These are phyloP conservation scores for Orientallactaga sibirica DNA, from an alignment of 2,797 vertebrate species.

Conservation along the genomic window DNA sequence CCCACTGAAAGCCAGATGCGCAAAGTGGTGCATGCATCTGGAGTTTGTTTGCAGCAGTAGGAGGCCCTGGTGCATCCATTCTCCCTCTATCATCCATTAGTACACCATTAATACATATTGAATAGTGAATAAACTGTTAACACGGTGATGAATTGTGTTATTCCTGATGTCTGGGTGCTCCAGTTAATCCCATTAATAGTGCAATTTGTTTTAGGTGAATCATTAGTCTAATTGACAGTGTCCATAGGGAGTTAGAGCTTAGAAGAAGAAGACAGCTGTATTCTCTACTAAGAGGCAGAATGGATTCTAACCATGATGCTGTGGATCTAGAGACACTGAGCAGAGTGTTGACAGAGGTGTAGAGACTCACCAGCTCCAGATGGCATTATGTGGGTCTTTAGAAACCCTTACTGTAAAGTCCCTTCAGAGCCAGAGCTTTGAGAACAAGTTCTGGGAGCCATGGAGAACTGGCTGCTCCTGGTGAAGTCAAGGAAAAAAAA, in stretches of 20 bases:
- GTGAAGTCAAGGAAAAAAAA: background rate
- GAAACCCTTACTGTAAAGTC: background rate
- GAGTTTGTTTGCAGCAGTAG: too few relatives aligned
- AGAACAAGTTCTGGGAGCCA: conserved; percentile 31
- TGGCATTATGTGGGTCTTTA: conserved; percentile 12
- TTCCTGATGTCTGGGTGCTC: conserved; percentile 1
- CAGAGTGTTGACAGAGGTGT: background rate
- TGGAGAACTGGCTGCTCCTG: background rate
- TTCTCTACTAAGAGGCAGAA: background rate
- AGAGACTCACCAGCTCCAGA: background rate
- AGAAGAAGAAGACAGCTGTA: conserved; percentile 12
- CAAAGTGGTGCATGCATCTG: too few relatives aligned
- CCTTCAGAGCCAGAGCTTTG: background rate
- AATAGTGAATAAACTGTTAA: conserved; percentile 11
- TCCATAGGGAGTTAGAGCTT: background rate
- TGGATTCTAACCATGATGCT: background rate
- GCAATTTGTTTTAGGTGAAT: conserved; percentile 35
- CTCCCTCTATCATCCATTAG: background rate
- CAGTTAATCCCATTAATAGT: background rate
- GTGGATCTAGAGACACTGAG: background rate
- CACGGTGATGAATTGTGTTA: background rate
- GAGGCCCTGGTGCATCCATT: too few relatives aligned
- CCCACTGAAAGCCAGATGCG: too few relatives aligned
- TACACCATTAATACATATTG: background rate
- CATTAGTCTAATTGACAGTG: background rate